Evolutionary conservation across 2,113 vertebrate species (phyloP).

Genomic region (Burhinus oedicnemus): DNA sequence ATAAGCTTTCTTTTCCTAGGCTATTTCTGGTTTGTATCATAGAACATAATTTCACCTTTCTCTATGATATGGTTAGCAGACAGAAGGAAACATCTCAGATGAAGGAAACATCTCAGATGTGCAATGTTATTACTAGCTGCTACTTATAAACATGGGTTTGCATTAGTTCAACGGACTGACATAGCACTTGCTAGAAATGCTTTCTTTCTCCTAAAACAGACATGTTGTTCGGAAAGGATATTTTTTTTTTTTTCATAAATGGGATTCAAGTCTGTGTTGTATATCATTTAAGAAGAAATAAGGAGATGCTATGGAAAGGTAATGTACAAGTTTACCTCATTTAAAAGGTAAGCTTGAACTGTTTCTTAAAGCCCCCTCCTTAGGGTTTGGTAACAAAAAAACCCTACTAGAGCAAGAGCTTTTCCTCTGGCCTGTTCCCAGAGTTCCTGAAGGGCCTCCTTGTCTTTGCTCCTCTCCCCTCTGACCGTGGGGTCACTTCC

Average conservation of each 20-base stretch:
- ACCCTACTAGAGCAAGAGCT: accelerated
- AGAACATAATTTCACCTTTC: not conserved
- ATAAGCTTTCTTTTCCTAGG: not conserved
- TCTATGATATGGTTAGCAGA: not conserved
- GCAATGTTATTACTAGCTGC: not conserved
- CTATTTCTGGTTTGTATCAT: not conserved
- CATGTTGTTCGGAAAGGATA: not conserved
- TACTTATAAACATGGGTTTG: not conserved
- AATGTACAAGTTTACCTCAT: not conserved
- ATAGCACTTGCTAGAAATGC: not conserved
- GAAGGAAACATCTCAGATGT: not conserved
- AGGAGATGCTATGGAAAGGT: not conserved
- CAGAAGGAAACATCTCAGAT: not conserved
- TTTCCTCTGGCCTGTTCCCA: not conserved
- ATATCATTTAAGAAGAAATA: not conserved
- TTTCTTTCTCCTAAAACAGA: not conserved
- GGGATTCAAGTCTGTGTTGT: accelerated
- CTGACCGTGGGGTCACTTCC: accelerated
- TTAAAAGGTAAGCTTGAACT: not conserved
- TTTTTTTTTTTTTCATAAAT: not conserved
- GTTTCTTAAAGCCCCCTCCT: not conserved
- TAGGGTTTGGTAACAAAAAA: not conserved
- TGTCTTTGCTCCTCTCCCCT: not conserved
- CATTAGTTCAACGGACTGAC: not conserved
- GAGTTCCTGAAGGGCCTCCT: not conserved